phyloP scores from a whole-genome alignment of 2,113 vertebrate genomes.

The Trichomycterus rosablanca region DNA sequence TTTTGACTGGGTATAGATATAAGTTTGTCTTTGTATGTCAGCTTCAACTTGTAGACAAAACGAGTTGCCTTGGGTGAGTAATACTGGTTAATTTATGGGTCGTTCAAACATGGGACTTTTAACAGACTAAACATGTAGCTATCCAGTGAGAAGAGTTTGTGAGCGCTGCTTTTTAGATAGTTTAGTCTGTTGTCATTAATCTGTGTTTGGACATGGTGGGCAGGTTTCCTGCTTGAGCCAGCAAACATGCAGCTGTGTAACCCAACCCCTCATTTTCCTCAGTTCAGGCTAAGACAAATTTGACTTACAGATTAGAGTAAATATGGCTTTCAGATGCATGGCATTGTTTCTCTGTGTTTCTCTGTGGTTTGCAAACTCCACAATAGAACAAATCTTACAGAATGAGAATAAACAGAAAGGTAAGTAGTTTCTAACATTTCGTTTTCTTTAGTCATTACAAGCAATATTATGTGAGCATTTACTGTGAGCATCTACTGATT shows the following conservation, averaged over 20 bases:
- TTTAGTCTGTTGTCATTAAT: neutral
- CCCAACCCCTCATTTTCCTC: neutral
- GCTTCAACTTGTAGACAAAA: too few species aligned
- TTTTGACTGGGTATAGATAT: too few species aligned
- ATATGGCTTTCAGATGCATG: constrained; percentile 68
- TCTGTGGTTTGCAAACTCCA: too few species aligned
- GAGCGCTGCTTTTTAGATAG: too few species aligned
- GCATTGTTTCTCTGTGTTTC: constrained; percentile 65
- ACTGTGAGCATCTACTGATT: too few species aligned
- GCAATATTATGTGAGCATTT: neutral
- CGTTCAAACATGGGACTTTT: too few species aligned
- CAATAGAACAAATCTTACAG: constrained; percentile 58
- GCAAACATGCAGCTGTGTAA: neutral
- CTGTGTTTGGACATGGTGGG: neutral
- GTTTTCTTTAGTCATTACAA: neutral
- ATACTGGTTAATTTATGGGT: too few species aligned
- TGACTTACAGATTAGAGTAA: neutral
- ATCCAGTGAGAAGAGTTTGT: too few species aligned
- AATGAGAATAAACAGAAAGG: constrained; percentile 74
- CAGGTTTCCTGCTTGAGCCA: neutral
- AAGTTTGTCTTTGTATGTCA: too few species aligned
- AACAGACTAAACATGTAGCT: too few species aligned
- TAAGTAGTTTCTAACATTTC: constrained; percentile 51
- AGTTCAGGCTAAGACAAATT: neutral
- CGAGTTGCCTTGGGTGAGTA: too few species aligned